phyloP scores from a whole-genome alignment of 2,797 vertebrate species.

The Peromyscus attwateri region DNA sequence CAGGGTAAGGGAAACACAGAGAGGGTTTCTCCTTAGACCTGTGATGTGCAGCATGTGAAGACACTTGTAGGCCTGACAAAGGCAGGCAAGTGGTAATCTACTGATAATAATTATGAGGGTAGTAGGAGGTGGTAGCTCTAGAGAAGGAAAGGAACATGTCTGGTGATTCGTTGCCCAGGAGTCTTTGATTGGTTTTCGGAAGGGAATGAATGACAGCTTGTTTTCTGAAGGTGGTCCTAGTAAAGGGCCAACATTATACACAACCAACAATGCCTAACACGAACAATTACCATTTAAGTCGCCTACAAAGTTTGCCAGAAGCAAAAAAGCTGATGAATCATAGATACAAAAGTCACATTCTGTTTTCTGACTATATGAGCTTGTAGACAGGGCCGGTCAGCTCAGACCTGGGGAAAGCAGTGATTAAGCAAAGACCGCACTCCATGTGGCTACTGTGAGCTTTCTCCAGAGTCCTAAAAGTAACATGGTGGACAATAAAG shows the following conservation, averaged over 20 bases:
- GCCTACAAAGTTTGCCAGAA: background rate
- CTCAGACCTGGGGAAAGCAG: background rate
- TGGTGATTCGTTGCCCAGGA: background rate
- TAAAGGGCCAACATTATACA: background rate
- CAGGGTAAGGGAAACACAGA: fast-evolving
- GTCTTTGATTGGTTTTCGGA: background rate
- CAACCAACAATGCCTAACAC: background rate
- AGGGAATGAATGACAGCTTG: background rate
- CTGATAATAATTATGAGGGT: background rate
- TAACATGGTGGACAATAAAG: background rate
- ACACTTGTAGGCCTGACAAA: background rate
- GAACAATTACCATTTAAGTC: background rate
- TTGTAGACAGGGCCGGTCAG: background rate
- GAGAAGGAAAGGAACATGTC: background rate
- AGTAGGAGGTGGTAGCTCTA: background rate
- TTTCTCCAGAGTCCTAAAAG: background rate
- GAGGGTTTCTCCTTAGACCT: fast-evolving
- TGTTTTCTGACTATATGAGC: background rate
- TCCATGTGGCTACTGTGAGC: background rate
- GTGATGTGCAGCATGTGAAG: background rate
- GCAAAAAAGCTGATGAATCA: background rate
- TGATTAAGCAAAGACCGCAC: background rate
- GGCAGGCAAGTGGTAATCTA: too few relatives aligned
- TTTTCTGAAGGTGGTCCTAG: background rate
- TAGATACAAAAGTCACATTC: background rate